Base-by-base conservation (phyloP, 2,113 vertebrate species). In the Coptodon bakossiorum region DNA sequence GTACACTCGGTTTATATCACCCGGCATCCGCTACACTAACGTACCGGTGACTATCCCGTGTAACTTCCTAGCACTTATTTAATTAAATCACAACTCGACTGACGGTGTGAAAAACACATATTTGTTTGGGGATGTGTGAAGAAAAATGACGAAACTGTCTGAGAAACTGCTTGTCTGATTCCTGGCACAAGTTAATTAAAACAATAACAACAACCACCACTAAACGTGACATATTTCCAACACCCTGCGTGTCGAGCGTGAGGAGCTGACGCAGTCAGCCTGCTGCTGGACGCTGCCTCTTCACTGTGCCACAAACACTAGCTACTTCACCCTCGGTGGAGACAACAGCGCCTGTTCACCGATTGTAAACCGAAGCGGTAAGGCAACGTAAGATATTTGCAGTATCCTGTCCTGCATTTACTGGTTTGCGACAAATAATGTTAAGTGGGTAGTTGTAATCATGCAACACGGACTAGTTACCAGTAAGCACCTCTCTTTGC, bases 331-430 rank as follows among this genome's bases (percentile, higher is more conserved):
- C 78, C 27, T 27, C 83, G 29, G 73, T 78, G 56, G 76, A 90
- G 85, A 91, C 93, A 71, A 66, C 92, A 79, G 85, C 90, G 78
- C 84, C 89, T 82, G 89, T 83, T 66, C 91, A 90, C 59, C 86
- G 88, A 84, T 38, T 90, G 80, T 88, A 83, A 91, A 90, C 73
- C 76, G 29, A 82, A 86, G 89, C 90, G 95, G 95, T 95, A 95
- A 95, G 95, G 24, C 59, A 43, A 89, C 90, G 16, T 43, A 19
- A 82, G 19, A 90, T 45, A 61, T 56, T 22, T 76, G 80, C 83
- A 27, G 48, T 59, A n/a, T 83, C 36, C 13, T 13, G 61, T 45
- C 27, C 22, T 24, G 11, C 36, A 17, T 19, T 36, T 63, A 5
- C 40, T n/a, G 48, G 12, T 52, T 48, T 63, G 17, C 14, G 3